Evolutionary conservation across 2,113 vertebrate genomes (phyloP).

Genomic region (Ifrita kowaldi): DNA sequence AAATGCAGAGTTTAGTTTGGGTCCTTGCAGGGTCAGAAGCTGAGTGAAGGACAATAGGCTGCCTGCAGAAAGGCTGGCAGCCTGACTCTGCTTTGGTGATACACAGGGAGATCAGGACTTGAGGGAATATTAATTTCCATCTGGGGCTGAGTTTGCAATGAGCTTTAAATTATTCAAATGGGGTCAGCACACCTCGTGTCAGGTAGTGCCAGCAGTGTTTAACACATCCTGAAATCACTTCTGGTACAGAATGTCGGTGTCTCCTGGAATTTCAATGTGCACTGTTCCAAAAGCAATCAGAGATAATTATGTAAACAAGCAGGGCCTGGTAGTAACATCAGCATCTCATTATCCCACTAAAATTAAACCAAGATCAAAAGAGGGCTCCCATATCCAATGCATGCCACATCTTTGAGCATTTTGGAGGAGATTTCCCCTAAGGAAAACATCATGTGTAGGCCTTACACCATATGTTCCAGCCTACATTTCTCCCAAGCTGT

Average conservation of each 20-base stretch:
- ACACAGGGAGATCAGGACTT: neutral
- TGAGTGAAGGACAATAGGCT: neutral
- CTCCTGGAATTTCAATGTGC: constrained; percentile 32
- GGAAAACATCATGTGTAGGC: neutral
- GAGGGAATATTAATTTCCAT: neutral
- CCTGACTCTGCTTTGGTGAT: neutral
- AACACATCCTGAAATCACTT: neutral
- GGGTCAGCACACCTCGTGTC: neutral
- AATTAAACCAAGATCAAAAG: constrained; percentile 42
- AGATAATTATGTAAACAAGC: constrained; percentile 52
- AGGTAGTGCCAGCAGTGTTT: neutral
- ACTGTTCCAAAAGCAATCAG: constrained; percentile 30
- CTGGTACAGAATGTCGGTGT: neutral
- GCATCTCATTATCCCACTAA: constrained; percentile 31
- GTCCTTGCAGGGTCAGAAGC: neutral
- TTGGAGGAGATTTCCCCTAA: constrained; percentile 12
- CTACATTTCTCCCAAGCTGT: neutral
- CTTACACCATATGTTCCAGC: neutral
- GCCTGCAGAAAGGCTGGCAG: neutral
- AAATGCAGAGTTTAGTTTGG: neutral
- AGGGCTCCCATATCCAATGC: neutral
- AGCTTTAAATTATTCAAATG: neutral
- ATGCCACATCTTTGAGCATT: constrained; percentile 18
- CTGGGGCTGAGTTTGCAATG: neutral
- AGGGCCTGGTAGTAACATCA: constrained; percentile 16